A percentile compares a stretch with the other conserved stretches of the same genome.
These are phyloP conservation scores for Cherax destructor DNA, from an alignment of 1,140 invertebrate genomes.

Conservation along the genomic window DNA sequence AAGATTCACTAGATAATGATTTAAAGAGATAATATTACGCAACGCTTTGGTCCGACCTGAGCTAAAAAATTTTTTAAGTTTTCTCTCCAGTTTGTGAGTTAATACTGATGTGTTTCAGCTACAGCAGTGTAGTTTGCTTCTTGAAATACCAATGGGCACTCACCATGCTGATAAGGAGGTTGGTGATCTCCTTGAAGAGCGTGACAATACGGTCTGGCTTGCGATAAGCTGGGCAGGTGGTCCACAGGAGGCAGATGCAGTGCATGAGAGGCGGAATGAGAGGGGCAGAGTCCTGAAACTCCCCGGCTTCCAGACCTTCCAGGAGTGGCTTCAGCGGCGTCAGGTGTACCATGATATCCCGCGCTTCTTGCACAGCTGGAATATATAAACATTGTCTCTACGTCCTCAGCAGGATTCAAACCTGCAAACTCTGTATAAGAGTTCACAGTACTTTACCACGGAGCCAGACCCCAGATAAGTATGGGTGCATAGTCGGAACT, in stretches of 20 bases:
- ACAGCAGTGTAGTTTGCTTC: too few relatives aligned
- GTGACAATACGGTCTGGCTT: conserved; percentile 92
- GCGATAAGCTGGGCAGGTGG: conserved; percentile 91
- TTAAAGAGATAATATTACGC: too few relatives aligned
- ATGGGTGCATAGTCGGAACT: too few relatives aligned
- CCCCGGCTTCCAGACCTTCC: conserved; percentile 87
- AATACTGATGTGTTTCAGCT: too few relatives aligned
- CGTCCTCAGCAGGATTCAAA: too few relatives aligned
- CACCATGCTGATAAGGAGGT: conserved; percentile 85
- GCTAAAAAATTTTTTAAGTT: too few relatives aligned
- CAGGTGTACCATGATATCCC: conserved; percentile 91
- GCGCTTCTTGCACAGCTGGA: conserved; percentile 90
- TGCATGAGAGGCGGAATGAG: conserved; percentile 88
- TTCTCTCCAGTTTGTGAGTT: too few relatives aligned
- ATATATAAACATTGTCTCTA: conserved; percentile 78
- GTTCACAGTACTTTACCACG: too few relatives aligned
- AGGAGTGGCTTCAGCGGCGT: conserved; percentile 89
- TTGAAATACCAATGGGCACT: background rate
- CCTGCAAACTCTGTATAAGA: too few relatives aligned
- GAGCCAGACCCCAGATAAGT: too few relatives aligned
- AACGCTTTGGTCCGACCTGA: too few relatives aligned
- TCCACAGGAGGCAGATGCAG: conserved; percentile 91
- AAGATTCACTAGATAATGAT: too few relatives aligned
- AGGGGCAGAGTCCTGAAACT: conserved; percentile 86
- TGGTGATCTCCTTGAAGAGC: conserved; percentile 91